Evolutionary conservation across 2,888 invertebrate genomes (phyloP).

Genomic region (Microctonus brassicae): DNA sequence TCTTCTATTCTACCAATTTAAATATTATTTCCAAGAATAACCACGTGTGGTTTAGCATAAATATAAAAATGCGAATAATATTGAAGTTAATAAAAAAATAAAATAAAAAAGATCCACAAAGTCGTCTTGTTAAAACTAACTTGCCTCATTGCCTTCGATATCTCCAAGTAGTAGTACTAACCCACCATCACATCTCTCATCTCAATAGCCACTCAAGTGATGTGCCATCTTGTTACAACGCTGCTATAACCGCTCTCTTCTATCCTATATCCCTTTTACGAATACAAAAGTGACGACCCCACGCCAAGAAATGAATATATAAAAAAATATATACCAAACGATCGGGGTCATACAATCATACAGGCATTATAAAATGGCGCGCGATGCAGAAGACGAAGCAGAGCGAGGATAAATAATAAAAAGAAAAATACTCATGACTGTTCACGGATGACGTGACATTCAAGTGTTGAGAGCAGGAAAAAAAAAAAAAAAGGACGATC

Average conservation of each 20-base stretch:
- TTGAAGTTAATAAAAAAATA: constrained; percentile 11
- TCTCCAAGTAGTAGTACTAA: constrained; percentile 55
- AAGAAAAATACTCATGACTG: neutral
- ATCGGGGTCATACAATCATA: constrained; percentile 3
- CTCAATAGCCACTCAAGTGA: constrained; percentile 64
- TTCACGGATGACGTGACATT: neutral
- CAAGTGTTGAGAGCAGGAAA: neutral
- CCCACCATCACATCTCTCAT: constrained; percentile 55
- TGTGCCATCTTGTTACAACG: constrained; percentile 53
- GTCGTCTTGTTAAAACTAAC: constrained; percentile 69
- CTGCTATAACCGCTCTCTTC: constrained; percentile 24
- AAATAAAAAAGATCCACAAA: constrained; percentile 35
- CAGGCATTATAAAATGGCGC: constrained; percentile 4
- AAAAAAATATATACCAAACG: neutral
- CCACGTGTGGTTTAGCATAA: neutral
- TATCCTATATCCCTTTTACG: neutral
- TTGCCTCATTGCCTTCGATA: constrained; percentile 69
- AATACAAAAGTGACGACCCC: constrained; percentile 5
- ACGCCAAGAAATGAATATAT: neutral
- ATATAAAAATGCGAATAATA: constrained; percentile 6
- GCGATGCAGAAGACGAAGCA: no score
- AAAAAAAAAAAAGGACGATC: constrained; percentile 10
- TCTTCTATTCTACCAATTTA: no score
- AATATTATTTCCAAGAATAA: neutral
- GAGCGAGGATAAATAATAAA: neutral